phyloP scores from a whole-genome alignment of 2,113 vertebrate species.

The Motacilla alba region DNA sequence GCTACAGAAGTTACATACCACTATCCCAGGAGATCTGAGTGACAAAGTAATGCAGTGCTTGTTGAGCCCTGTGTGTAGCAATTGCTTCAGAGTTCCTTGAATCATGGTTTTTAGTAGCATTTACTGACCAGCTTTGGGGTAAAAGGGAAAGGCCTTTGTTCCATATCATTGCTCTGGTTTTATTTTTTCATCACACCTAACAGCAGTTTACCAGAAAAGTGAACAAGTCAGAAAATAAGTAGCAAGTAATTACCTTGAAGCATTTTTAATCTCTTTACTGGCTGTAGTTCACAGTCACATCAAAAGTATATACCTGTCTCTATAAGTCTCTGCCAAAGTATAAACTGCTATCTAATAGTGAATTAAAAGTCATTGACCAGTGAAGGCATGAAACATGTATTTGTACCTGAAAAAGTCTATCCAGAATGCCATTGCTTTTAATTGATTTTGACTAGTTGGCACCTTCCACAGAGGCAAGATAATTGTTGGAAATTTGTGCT shows the following conservation, averaged over 20 bases:
- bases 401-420: neutral
- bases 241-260: neutral
- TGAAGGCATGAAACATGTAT: neutral
- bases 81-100: fast-evolving
- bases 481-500: neutral
- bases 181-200: neutral
- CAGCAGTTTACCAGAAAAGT: neutral
- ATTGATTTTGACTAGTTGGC: neutral
- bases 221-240: neutral
- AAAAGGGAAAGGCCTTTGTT: neutral
- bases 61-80: neutral
- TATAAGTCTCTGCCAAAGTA: neutral
- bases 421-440: neutral
- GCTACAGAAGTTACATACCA: neutral
- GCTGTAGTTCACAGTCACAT: neutral
- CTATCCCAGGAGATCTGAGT: neutral
- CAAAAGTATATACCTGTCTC: neutral
- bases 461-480: neutral
- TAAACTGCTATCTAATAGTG: neutral
- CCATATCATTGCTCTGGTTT: neutral
- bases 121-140: neutral
- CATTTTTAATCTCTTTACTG: neutral
- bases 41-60: fast-evolving
- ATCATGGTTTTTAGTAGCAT: neutral
- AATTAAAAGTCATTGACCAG: neutral